Percentiles rank a stretch among this genome's conserved stretches.
These are phyloP conservation scores for Aphodius sticticus DNA, from an alignment of 2,888 invertebrate genomes.

Conservation along the genomic window DNA sequence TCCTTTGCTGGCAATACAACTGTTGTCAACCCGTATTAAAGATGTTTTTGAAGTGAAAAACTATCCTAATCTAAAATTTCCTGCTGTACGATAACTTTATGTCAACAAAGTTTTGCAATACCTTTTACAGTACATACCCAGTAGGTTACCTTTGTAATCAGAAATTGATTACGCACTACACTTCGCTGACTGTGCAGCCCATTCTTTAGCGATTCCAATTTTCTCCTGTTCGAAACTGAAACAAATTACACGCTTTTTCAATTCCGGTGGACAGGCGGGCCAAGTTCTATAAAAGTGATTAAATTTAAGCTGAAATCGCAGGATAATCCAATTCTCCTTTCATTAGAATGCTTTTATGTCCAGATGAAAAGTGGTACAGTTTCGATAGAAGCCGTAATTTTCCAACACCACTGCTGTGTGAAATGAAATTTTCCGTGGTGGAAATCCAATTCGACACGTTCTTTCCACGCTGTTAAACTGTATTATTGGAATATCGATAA, in stretches of 20 bases:
- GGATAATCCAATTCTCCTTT: not conserved
- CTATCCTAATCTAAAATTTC: too few species aligned
- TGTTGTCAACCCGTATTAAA: too few species aligned
- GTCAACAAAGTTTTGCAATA: too few species aligned
- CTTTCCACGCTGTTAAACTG: not conserved
- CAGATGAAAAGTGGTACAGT: not conserved
- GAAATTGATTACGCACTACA: not conserved
- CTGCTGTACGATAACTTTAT: not conserved
- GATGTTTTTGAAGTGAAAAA: too few species aligned
- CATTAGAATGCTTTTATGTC: not conserved
- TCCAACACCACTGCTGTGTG: not conserved
- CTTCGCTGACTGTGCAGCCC: not conserved
- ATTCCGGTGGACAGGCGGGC: not conserved
- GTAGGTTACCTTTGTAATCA: not conserved
- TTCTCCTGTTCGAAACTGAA: not conserved
- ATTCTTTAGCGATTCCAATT: not conserved
- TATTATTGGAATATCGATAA: not conserved
- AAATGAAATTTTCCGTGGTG: not conserved
- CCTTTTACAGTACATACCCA: not conserved
- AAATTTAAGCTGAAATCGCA: not conserved
- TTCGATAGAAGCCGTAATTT: not conserved
- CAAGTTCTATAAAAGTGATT: not conserved
- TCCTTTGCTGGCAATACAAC: too few species aligned
- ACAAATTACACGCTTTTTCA: not conserved
- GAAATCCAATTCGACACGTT: not conserved